Base-by-base conservation (phyloP, 1,140 invertebrate genomes). In the Drosophila paulistorum region DNA sequence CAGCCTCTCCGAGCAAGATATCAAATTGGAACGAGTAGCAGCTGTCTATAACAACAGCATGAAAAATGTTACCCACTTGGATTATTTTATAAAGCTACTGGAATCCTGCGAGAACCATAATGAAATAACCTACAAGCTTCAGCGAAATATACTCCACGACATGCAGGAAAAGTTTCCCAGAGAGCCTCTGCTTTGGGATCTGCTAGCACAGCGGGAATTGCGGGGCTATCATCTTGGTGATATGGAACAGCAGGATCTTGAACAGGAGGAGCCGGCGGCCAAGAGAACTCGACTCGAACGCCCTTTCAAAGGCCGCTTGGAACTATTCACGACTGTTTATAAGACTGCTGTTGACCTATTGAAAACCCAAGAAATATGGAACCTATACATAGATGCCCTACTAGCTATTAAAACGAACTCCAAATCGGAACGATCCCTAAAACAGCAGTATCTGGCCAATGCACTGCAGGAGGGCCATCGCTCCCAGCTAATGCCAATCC, bases 161-260 rank as follows among this genome's bases (percentile, higher is more conserved):
- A 70, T 92, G 65, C 75, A 92, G 62, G 70, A 80, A 17, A 81
- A 76, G 42, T 91, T 85, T 13, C 73, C 80, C 0, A 70, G 82
- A 0, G 78, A 91, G 54, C 85, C 83, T 13, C 70, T 64, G 0
- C 39, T 92, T 0, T 92, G 91, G 91, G 87, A 92, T 63, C 35
- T 75, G 5, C 55, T 91, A 13, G 91, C 91, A 0, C 91, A 91
- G 41, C 78, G 91, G 0, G 91, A 92, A 55, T 61, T 92, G 17
- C 77, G 78, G 20, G 91, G 91, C 14, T 81, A 65, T 13, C 79
- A 80, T 51, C 51, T 91, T 17, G 75, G 68, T 6, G 89, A 91
- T 63, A 65, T 90, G 26, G 58, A 70, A 26, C 64, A 91, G 5
- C 64, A 71, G 1, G 76, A 68, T 1, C 35, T 23, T 20, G 23